A percentile compares a stretch with the other conserved stretches of the same genome.
Conservation (phyloP, 2,797 vertebrate genomes). For the Saxicola maurus region DNA sequence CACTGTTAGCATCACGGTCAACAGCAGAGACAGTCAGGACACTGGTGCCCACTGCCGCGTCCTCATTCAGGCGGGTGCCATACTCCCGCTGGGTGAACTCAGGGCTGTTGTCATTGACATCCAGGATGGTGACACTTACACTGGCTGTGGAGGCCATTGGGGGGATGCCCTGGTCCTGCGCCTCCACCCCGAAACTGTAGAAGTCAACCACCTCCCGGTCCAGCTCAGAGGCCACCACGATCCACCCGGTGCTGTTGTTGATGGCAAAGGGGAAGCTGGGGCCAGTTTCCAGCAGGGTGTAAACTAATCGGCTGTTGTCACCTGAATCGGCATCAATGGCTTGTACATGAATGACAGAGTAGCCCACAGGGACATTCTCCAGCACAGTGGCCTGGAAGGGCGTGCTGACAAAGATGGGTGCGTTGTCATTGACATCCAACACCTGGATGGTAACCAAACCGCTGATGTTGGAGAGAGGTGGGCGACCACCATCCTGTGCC, state of each 20-base stretch:
- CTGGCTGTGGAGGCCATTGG: constrained; percentile 87
- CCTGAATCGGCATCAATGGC: constrained; percentile 91
- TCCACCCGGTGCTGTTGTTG: constrained; percentile 94
- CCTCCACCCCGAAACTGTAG: constrained; percentile 90
- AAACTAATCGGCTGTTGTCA: constrained; percentile 87
- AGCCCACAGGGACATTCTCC: constrained; percentile 90
- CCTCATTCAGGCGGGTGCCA: constrained; percentile 88
- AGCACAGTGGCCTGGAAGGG: constrained; percentile 93
- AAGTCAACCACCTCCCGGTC: constrained; percentile 90
- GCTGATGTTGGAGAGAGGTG: constrained; percentile 91
- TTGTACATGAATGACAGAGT: constrained; percentile 91
- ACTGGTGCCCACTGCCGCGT: constrained; percentile 88
- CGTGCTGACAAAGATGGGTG: constrained; percentile 94
- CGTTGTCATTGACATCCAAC: constrained; percentile 90
- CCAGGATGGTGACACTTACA: constrained; percentile 88
- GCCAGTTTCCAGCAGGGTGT: constrained; percentile 80
- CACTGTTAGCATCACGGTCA: constrained; percentile 90
- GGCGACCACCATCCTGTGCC: constrained; percentile 91
- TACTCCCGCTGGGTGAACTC: constrained; percentile 90
- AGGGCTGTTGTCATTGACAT: constrained; percentile 95
- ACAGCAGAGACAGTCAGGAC: constrained; percentile 90
- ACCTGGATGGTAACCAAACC: constrained; percentile 92
- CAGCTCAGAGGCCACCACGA: constrained; percentile 85
- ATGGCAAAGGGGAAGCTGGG: constrained; percentile 85
- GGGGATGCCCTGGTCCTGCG: constrained; percentile 85